Evolutionary conservation across 1,140 invertebrate genomes (phyloP), one percentile per base, ranked within the genome.

Genomic region (Eurytemora carolleeae): DNA sequence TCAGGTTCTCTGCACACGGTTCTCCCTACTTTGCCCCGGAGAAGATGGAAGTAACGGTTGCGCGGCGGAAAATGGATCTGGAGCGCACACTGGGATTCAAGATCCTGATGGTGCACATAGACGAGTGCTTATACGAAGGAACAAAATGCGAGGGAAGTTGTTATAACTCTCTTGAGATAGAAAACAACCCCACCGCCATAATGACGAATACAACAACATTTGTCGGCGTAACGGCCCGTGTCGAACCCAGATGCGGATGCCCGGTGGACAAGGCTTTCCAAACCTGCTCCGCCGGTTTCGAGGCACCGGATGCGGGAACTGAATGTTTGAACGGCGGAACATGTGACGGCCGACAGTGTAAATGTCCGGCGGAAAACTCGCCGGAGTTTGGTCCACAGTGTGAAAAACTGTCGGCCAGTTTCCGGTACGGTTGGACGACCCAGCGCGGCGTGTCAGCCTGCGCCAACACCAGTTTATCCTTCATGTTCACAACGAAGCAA

Each of bases 131-230:
- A n/a, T 67, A 67, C 56, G 66, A 67, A 54, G 59, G 59, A n/a
- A 76, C 58, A 18, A 26, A 79, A 58, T 66, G 65, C 61, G 71
- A 76, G 52, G 83, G 84, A 1, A n/a, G n/a, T n/a, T 89, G 86
- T 66, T 76, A 78, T 1, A 88, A 84, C 66, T 74, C 76, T 19
- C 71, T 90, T 57, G 79, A 80, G 64, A 82, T 82, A 64, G 80
- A 77, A 56, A 78, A 79, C 1, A 77, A 79, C n/a, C 84, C 86
- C 0, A 80, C 82, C 26, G 75, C 81, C 2, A 83, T 94, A 1
- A 91, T 84, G 67, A 88, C 90, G 0, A 94, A 94, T 68, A 83
- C 79, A 1, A 87, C 84, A 1, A 87, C 87, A 2, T 89, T 93
- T 68, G 85, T 93, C 3, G 88, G 89, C 0, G 85, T 94, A 0